Base-by-base conservation (phyloP, 1,140 invertebrate species). In the Eulimnadia texana region DNA sequence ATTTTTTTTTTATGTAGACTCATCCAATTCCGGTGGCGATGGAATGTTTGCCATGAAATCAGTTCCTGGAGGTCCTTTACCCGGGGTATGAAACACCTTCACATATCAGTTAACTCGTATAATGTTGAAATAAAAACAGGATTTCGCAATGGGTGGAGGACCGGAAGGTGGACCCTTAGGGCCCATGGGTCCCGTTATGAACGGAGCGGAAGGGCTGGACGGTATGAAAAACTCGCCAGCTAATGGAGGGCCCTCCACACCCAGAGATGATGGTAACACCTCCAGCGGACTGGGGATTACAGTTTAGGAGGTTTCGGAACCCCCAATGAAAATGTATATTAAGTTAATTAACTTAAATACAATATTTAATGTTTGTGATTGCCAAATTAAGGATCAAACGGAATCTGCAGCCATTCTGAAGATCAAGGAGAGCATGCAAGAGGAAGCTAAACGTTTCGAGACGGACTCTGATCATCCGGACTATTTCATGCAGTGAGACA, bases 391-490 rank as follows among this genome's bases (percentile, higher is more conserved):
- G 84, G 90, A 95, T 81, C 93, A 96, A 82, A 95, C 86, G 71
- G 93, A 98, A 82, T 96, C 92, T 69, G 93, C 92, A 72, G 93
- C 93, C 79, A 98, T 98, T 78, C 82, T 97, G 76, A 98, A 98
- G 83, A 97, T 98, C 75, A 98, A 98, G 83, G 93, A 97, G 79
- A 95, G 90, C 80, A 97, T 98, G 93, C 93, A 97, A 78, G 93
- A 98, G 79, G 94, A 98, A 78, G 93, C 94, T 72, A 98, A 97
- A 81, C 87, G 93, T 78, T 98, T 98, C 81, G 93, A 98, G 79
- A 98, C 97, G 83, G 93, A 97, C 77, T 88, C 87, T 70, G 91
- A 95, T 76, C 90, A 93, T 77, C 88, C 90, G 70, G 90, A 95
- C 78, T 93, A 92, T 81, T 94, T 90, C 76, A 92, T 93, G 87